Evolutionary conservation across 2,888 invertebrate species (phyloP).

Genomic region (Hydrotaea diabolus): DNA sequence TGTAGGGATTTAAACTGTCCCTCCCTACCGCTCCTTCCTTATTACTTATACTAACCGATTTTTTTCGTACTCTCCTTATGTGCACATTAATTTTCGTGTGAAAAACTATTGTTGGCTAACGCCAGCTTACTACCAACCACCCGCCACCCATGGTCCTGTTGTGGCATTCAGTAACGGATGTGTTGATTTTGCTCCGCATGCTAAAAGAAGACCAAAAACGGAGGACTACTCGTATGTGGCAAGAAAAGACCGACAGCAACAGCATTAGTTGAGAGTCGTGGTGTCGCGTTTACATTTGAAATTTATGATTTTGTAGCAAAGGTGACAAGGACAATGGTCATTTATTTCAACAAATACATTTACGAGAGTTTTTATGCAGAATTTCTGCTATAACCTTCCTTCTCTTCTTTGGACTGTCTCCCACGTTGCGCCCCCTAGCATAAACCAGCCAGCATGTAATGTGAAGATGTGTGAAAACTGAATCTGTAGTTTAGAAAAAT

Average conservation of each 20-base stretch:
- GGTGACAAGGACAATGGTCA: slow-evolving; percentile 69
- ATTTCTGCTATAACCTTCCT: neutral
- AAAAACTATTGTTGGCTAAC: slow-evolving; percentile 65
- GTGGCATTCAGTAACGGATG: slow-evolving; percentile 62
- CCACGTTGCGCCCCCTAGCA: neutral
- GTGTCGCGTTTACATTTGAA: slow-evolving; percentile 69
- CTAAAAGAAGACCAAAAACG: slow-evolving; percentile 4
- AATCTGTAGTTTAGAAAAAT: slow-evolving; percentile 45
- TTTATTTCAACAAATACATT: slow-evolving; percentile 62
- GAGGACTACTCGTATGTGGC: slow-evolving; percentile 12
- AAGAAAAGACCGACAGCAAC: neutral
- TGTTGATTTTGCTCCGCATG: slow-evolving; percentile 65
- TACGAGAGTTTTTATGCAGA: neutral
- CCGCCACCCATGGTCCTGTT: slow-evolving; percentile 41
- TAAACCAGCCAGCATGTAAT: neutral
- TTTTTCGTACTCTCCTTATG: slow-evolving; percentile 24
- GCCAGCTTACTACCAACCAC: slow-evolving; percentile 5
- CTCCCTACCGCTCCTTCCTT: neutral
- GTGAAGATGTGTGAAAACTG: neutral
- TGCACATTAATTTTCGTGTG: slow-evolving; percentile 66
- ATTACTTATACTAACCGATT: slow-evolving; percentile 47
- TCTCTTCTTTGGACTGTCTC: neutral
- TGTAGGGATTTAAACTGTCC: neutral
- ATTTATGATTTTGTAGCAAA: slow-evolving; percentile 74
- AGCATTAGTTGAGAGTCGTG: slow-evolving; percentile 72